Base-by-base conservation (phyloP, 2,113 vertebrate species). In the Murina feae region DNA sequence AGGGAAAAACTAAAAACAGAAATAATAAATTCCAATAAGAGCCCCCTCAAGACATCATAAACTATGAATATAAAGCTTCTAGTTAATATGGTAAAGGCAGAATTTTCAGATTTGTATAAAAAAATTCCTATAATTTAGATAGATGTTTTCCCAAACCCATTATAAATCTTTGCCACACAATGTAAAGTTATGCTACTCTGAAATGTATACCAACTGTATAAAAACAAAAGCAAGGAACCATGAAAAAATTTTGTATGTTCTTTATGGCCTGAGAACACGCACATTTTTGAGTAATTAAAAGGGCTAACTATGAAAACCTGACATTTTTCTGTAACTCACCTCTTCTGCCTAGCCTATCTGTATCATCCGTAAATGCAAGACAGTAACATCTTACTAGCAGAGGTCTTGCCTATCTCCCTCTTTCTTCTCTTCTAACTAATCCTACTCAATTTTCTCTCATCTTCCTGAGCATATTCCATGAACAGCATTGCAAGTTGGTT, bases 401-500 rank as follows among this genome's bases (percentile, higher is more conserved):
- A 89, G 75, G 42, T 88, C 47, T 86, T 60, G 49, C 60, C 86
- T 95, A 76, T 53, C n/a, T 92, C 49, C 68, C 89, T 55, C 55
- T 93, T 95, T 63, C 60, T 86, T 89, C 47, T 94, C 53, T 93
- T 76, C 68, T 58, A 83, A 93, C 37, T 91, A 81, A 97, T 83
- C 44, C 69, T 87, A 94, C 68, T 81, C 39, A 68, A 76, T 81
- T 86, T 89, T 86, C 89, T 96, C 86, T 95, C 93, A 95, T 90
- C 89, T 91, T 97, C 97, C 96, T 97, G 94, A 98, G 97, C 69
- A 9, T 94, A 93, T 91, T 97, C 96, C 86, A 98, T 98, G 98
- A 98, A 98, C 98, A 98, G 98, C 98, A 98, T 97, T 98, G 98
- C 98, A 98, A 98, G 98, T 98, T 97, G 98, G 98, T 97, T 98